Base-by-base conservation (phyloP, 2,113 vertebrate species). In the Ivindomyrus marchei region DNA sequence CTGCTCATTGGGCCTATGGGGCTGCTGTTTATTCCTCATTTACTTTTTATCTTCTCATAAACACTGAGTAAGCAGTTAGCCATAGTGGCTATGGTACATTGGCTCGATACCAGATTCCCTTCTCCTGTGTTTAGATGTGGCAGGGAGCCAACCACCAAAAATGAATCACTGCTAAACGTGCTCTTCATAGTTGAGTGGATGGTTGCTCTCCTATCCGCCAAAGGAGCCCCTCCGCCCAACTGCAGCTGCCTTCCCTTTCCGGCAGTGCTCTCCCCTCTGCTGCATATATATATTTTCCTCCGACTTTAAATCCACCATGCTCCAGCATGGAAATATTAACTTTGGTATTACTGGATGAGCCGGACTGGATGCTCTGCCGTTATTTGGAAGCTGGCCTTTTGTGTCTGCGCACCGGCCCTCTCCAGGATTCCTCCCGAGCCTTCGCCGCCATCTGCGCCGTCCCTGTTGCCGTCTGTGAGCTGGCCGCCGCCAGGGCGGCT, bases 361-460 rank as follows among this genome's bases (percentile, higher is more conserved):
- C 94, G 94, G 96, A 96, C 92, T 94, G 96, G 96, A 96, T 96
- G 96, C 96, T 95, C 97, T 95, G 96, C 96, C 96, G 97, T 96
- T 97, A 97, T 97, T 98, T 98, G 97, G 98, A 97, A 95, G 95
- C 95, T 95, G 95, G 95, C 97, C 94, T 95, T 95, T 95, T 93
- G 96, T 97, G 97, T 96, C 96, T 94, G 96, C 96, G 97, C 96
- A 96, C 94, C 92, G 95, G 95, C 96, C 96, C 97, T 97, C 97
- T 96, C 95, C 98, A 98, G 98, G 97, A 98, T 98, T 97, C 97
- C 96, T 97, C 98, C 97, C 97, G 97, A 98, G 98, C 98, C 98
- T 70, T 98, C 98, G 97, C 97, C 95, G 96, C 98, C 98, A 99
- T 99, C 98, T 99, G 98, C 97, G 98, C 97, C 96, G 83, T 97